Base-by-base conservation (phyloP, 2,888 invertebrate species). In the Mythimna loreyi region DNA sequence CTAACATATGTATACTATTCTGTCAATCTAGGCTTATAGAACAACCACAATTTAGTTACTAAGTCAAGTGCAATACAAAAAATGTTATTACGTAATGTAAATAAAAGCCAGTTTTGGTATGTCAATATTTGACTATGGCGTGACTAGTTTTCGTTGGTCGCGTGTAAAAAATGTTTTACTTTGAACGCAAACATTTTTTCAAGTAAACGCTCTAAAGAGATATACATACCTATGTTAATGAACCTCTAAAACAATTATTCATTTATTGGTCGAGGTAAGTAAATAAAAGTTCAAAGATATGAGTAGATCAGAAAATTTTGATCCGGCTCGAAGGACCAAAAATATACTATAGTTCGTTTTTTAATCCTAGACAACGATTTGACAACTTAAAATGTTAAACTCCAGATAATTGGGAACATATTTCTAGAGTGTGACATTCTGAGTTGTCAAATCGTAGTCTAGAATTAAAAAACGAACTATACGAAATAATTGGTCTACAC, bases 51-150 rank as follows among this genome's bases (percentile, higher is more conserved):
- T 43, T 50, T 47, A 19, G n/a, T 64, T 70, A 70, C 64, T 52
- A 52, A 79, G 84, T 84, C 84, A 83, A 83, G 83, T 81, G 72
- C 76, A 81, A 47, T 30, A 60, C 49, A 55, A 75, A 8, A 72
- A 25, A 61, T 25, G 36, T 75, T 28, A 49, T 80, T 83, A 80
- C 59, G 80, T 75, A 78, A 49, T 50, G 75, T 72, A 73, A 83
- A 81, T 77, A 71, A 65, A 62, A 80, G 52, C 66, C 30, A 50
- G 81, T 70, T 74, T 77, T 0, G n/a, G 9, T 47, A 28, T 16
- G 66, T 63, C 65, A 75, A 70, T 75, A 52, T 76, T 69, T 70
- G 59, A 25, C 13, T 19, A 28, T 43, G 49, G 53, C 62, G 21
- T 50, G 65, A 61, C 52, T 21, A 60, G 47, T 62, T 59, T 55